Percentiles rank a stretch among this genome's conserved stretches.
Evolutionary conservation across 2,888 invertebrate genomes (phyloP).

Genomic region (Tenthredo livida): DNA sequence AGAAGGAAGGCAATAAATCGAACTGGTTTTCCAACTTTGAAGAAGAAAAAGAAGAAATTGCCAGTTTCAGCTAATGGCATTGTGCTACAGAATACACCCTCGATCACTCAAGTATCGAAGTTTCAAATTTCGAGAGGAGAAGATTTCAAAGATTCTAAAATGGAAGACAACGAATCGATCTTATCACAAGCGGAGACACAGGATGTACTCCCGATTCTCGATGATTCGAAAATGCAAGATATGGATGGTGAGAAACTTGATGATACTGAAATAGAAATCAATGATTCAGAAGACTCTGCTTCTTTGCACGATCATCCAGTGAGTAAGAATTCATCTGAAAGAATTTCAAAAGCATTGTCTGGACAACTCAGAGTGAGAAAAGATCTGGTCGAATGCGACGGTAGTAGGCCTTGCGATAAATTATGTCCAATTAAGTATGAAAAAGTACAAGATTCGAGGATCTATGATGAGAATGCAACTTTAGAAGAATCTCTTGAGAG

Average conservation of each 20-base stretch:
- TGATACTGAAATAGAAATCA: constrained; percentile 56
- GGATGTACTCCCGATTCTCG: constrained; percentile 59
- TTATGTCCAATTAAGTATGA: constrained; percentile 72
- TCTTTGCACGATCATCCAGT: constrained; percentile 54
- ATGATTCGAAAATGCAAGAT: constrained; percentile 53
- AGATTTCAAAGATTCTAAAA: constrained; percentile 78
- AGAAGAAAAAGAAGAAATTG: constrained; percentile 88
- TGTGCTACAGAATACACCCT: constrained; percentile 37
- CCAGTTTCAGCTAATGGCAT: constrained; percentile 50
- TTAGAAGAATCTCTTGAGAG: constrained; percentile 73
- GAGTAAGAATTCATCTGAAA: constrained; percentile 62
- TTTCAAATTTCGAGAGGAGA: constrained; percentile 80
- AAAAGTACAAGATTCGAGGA: constrained; percentile 72
- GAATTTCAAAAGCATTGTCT: constrained; percentile 62
- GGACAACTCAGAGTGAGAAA: constrained; percentile 71
- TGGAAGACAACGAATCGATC: constrained; percentile 70
- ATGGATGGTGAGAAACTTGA: constrained; percentile 55
- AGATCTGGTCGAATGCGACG: constrained; percentile 72
- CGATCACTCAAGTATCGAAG: constrained; percentile 62
- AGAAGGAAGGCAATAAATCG: constrained; percentile 90
- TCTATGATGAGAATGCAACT: constrained; percentile 75
- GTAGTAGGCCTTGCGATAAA: constrained; percentile 70
- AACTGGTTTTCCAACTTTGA: constrained; percentile 92
- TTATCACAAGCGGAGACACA: constrained; percentile 55
- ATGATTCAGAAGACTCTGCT: constrained; percentile 60